Evolutionary conservation across 2,113 vertebrate genomes (phyloP).

Genomic region (Zonotrichia leucophrys): DNA sequence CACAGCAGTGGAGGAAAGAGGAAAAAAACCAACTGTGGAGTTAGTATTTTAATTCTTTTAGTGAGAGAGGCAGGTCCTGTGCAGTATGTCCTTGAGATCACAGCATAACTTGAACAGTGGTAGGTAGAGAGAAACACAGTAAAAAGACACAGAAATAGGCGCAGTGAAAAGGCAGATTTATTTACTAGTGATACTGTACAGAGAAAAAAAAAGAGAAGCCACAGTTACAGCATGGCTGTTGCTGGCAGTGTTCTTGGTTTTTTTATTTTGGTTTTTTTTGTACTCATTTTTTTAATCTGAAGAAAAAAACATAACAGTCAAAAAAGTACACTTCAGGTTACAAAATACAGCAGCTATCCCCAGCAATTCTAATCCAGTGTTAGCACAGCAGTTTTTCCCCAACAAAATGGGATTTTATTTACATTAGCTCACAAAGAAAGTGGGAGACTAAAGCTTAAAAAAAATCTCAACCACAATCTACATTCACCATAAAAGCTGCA

Average conservation of each 20-base stretch:
- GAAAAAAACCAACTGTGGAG: neutral
- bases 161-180: slow-evolving; percentile 88
- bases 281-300: slow-evolving; percentile 71
- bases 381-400: slow-evolving; percentile 76
- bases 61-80: neutral
- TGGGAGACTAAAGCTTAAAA: slow-evolving; percentile 71
- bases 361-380: slow-evolving; percentile 79
- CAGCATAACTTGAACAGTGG: slow-evolving; percentile 26
- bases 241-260: slow-evolving; percentile 78
- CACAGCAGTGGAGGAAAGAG: neutral
- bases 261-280: slow-evolving; percentile 45
- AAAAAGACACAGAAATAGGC: slow-evolving; percentile 79
- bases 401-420: slow-evolving; percentile 75
- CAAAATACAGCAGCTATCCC: slow-evolving; percentile 85
- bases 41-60: slow-evolving; percentile 58
- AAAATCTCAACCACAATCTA: slow-evolving; percentile 71
- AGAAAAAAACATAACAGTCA: slow-evolving; percentile 78
- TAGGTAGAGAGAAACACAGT: slow-evolving; percentile 77
- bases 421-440: slow-evolving; percentile 73
- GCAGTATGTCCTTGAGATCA: neutral
- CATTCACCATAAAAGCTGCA: slow-evolving; percentile 79
- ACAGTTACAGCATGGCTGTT: slow-evolving; percentile 81
- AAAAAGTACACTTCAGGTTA: slow-evolving; percentile 86
- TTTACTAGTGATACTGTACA: slow-evolving; percentile 88
- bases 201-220: slow-evolving; percentile 81